These are phyloP conservation scores for Myotis lucifugus DNA, from an alignment of 2,113 vertebrate genomes.

Conservation along the genomic window DNA sequence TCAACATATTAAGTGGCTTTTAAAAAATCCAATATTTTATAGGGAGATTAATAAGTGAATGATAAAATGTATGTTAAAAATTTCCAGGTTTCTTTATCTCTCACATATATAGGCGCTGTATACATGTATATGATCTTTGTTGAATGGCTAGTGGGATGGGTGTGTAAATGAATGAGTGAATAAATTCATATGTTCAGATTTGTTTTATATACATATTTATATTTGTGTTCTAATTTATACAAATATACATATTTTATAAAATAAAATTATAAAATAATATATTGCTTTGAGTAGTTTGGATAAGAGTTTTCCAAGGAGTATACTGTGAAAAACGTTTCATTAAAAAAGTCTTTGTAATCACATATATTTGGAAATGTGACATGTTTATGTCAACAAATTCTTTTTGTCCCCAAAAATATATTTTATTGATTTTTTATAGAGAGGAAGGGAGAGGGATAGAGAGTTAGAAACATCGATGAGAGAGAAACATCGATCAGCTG, in stretches of 20 bases:
- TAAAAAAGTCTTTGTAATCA: background rate
- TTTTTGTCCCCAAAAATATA: background rate
- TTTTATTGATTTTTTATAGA: too few relatives aligned
- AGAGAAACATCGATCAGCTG: too few relatives aligned
- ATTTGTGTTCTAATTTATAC: background rate
- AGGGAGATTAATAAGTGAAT: conserved; percentile 13
- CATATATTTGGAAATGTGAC: conserved; percentile 46
- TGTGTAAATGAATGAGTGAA: background rate
- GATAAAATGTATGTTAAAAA: conserved; percentile 25
- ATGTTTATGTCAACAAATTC: background rate
- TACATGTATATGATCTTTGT: background rate
- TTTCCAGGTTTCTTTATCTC: background rate
- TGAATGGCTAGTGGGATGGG: background rate
- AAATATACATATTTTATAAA: background rate
- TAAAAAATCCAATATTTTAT: background rate
- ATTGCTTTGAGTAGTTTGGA: conserved; percentile 19
- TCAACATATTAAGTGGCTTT: background rate
- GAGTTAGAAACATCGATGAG: too few relatives aligned
- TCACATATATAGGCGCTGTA: background rate
- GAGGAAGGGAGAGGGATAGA: too few relatives aligned
- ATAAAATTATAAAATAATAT: background rate
- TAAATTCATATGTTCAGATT: background rate
- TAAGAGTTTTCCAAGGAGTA: background rate
- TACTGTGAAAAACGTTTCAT: background rate
- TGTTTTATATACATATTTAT: background rate